Conservation (phyloP, 35 echinoderm and acorn worm genomes). For the Acanthaster planci region DNA sequence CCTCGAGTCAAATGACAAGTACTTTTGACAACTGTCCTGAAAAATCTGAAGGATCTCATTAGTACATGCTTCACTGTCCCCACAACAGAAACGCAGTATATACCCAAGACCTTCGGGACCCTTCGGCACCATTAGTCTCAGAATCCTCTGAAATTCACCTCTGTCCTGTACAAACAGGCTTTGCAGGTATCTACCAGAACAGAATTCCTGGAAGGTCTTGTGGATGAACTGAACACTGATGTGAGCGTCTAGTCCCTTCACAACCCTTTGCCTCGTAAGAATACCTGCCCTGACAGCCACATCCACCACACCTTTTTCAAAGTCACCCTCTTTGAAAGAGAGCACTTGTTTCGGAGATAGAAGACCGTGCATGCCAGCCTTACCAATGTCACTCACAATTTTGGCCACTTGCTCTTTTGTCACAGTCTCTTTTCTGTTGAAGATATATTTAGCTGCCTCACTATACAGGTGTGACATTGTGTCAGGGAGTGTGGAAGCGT, state of each 20-base stretch:
- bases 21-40: not conserved
- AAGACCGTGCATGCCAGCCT: not conserved
- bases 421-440: not conserved
- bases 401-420: not conserved
- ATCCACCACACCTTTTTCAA: not conserved
- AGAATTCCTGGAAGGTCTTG: conserved; percentile 2
- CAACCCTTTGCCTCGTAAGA: not conserved
- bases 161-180: not conserved
- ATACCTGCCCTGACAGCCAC: not conserved
- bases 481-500: not conserved
- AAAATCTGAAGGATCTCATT: not conserved
- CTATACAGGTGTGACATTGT: conserved; percentile 15
- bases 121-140: not conserved
- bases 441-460: not conserved
- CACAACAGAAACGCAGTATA: conserved; percentile 1
- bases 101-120: not conserved
- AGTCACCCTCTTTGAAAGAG: not conserved
- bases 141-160: not conserved
- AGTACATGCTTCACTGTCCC: conserved; percentile 13
- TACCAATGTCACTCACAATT: not conserved
- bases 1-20: not conserved
- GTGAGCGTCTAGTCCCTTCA: not conserved
- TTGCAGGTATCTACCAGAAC: not conserved
- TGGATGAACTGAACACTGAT: conserved; percentile 11
- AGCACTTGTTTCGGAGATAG: not conserved